Conservation (phyloP, 2,113 vertebrate genomes). For the Zapornia atra region DNA sequence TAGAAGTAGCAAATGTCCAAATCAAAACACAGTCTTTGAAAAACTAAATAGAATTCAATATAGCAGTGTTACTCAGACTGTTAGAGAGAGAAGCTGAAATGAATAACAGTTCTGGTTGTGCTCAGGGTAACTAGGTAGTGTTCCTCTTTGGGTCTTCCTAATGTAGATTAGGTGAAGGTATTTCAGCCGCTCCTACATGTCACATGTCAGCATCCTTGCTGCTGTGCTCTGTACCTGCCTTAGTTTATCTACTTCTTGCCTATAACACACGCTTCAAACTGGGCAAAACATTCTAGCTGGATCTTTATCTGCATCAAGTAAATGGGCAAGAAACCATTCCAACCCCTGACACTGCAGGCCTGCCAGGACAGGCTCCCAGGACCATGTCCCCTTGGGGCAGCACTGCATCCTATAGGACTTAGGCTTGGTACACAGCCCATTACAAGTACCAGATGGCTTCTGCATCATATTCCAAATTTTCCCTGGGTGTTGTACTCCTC, state of each 20-base stretch:
- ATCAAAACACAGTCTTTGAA: neutral
- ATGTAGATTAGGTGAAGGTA: rapidly evolving
- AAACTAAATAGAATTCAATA: neutral
- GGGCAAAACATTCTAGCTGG: neutral
- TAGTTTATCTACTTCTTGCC: neutral
- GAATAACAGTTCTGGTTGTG: neutral
- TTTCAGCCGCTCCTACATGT: neutral
- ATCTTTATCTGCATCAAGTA: neutral
- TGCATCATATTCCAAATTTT: neutral
- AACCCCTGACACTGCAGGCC: rapidly evolving
- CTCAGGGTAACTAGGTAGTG: rapidly evolving
- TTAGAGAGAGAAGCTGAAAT: neutral
- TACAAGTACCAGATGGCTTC: neutral
- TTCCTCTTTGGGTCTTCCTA: neutral
- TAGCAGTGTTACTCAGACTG: neutral
- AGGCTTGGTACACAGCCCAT: neutral
- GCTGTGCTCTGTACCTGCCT: neutral
- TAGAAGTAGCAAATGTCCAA: neutral
- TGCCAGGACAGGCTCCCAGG: neutral
- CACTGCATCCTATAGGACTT: neutral
- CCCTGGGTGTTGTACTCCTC: neutral
- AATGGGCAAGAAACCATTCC: neutral
- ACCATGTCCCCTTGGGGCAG: neutral
- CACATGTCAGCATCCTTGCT: neutral
- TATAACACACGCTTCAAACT: neutral